Base-by-base conservation (phyloP, 2,888 invertebrate species). In the Tetramorium bicarinatum region DNA sequence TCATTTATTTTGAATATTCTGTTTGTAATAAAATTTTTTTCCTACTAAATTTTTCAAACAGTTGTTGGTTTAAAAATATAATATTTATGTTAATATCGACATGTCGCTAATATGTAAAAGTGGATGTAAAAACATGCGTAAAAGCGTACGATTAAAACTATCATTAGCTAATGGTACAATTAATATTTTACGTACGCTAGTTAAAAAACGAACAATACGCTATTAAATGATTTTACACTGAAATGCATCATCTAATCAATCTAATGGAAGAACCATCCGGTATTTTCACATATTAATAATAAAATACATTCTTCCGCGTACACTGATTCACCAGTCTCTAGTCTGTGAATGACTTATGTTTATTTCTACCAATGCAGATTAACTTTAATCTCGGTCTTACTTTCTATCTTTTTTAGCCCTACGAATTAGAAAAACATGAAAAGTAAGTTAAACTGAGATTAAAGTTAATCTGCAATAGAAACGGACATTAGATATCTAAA, bases 141-240 rank as follows among this genome's bases (percentile, higher is more conserved):
- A 61, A 74, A 77, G 69, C 34, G 1, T 77, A 29, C 29, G 13
- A 18, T 67, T 77, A 56, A 49, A 44, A 67, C 44, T 44, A 34
- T n/a, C n/a, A 34, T 79, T 47, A 71, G n/a, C 38, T 59, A 80
- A 72, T 6, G 13, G 18, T 59, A 18, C 11, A 47, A 71, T 79
- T 72, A 80, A 80, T 38, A 49, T 71, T 59, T 69, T 44, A 56
- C 1, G 2, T 59, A 71, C 8, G 59, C 11, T 13, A 13, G 15
- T 49, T 38, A 47, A 47, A 79, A 59, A 38, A 25, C 7, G 1
- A 25, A 52, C 21, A 59, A 49, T 21, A 47, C 18, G 11, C 9
- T 18, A 29, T 18, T 47, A 79, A 71, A 21, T n/a, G 25, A 41
- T 56, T 44, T 67, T 29, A 25, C 9, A 7, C 1, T 21, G 3